Evolutionary conservation across 2,797 vertebrate species (phyloP).

Genomic region (Hyperoplus immaculatus): DNA sequence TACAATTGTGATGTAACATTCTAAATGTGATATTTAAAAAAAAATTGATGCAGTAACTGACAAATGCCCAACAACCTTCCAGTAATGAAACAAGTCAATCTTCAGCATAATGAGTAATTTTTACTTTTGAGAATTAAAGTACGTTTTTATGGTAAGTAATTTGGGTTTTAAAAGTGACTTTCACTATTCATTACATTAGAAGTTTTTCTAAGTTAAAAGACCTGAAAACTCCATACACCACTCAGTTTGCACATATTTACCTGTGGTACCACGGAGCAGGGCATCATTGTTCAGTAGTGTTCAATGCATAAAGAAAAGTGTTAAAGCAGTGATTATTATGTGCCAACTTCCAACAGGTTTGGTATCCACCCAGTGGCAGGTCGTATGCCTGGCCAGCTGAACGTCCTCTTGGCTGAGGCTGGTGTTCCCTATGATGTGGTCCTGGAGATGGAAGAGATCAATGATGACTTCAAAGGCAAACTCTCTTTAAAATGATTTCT

Average conservation of each 20-base stretch:
- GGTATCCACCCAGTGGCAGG: slow-evolving; percentile 89
- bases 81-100: not conserved
- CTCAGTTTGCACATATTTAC: not conserved
- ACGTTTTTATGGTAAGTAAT: not conserved
- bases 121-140: not conserved
- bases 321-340: not conserved
- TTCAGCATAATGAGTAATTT: not conserved
- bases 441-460: slow-evolving; percentile 91
- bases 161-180: not conserved
- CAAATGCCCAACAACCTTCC: not conserved
- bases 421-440: slow-evolving; percentile 89
- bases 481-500: not conserved
- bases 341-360: slow-evolving; percentile 77
- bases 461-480: slow-evolving; percentile 88
- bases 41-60: too few relatives aligned
- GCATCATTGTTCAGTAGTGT: not conserved
- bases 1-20: not conserved
- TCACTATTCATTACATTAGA: not conserved
- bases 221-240: too few relatives aligned
- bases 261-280: not conserved
- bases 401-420: slow-evolving; percentile 88
- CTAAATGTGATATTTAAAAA: not conserved
- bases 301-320: not conserved
- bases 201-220: too few relatives aligned
- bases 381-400: slow-evolving; percentile 89